Conservation (phyloP, 2,113 vertebrate species). For the Phylloscopus whistleri region DNA sequence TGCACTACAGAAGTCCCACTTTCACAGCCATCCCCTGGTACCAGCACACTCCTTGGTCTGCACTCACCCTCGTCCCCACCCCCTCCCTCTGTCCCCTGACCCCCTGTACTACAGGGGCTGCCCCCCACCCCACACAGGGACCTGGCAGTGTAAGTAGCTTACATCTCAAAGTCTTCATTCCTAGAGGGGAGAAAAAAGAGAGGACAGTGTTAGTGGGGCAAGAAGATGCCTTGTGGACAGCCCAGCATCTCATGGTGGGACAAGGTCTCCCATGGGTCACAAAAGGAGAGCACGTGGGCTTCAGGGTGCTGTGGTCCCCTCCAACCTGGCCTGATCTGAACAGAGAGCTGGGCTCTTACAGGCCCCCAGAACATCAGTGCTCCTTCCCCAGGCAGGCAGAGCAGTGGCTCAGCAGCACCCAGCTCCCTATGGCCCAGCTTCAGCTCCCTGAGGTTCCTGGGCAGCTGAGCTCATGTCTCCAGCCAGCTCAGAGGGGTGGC, state of each 20-base stretch:
- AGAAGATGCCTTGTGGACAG: neutral
- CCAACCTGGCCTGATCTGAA: neutral
- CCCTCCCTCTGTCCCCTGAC: neutral
- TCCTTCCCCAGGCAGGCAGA: neutral
- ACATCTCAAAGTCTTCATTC: conserved; percentile 51
- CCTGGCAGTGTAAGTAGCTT: neutral
- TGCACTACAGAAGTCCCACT: neutral
- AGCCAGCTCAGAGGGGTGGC: neutral
- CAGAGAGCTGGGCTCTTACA: neutral
- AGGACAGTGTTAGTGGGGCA: neutral
- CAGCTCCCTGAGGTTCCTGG: neutral
- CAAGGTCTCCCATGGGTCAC: neutral
- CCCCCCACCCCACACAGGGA: neutral
- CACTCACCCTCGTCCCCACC: neutral
- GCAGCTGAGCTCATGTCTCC: neutral
- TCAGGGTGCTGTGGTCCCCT: neutral
- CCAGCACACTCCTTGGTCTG: neutral
- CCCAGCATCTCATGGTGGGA: neutral
- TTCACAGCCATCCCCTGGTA: neutral
- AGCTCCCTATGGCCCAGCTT: neutral
- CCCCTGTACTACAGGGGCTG: neutral
- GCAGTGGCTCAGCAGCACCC: neutral
- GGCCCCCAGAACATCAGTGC: neutral
- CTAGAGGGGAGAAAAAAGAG: neutral
- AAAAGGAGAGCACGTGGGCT: accelerated